Conservation (phyloP, 2,797 vertebrate species). For the Phrynocephalus forsythii region DNA sequence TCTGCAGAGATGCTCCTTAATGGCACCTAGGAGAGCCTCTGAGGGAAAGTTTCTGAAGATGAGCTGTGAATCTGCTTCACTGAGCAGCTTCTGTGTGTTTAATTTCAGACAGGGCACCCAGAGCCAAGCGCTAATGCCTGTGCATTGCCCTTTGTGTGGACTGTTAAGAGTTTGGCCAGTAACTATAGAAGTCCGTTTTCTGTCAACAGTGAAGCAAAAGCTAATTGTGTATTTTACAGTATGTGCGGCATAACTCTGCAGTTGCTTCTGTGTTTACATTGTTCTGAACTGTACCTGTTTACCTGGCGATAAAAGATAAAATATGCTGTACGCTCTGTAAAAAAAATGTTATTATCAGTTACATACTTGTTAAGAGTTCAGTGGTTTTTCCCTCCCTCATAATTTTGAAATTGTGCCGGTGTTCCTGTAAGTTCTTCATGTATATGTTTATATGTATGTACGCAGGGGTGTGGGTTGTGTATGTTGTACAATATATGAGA, state of each 20-base stretch:
- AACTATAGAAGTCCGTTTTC: slow-evolving; percentile 61
- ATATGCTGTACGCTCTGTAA: slow-evolving; percentile 71
- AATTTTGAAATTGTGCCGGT: slow-evolving; percentile 39
- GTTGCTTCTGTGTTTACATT: slow-evolving; percentile 72
- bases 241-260: slow-evolving; percentile 72
- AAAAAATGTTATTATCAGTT: slow-evolving; percentile 61
- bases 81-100: slow-evolving; percentile 48
- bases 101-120: slow-evolving; percentile 44
- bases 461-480: slow-evolving; percentile 61
- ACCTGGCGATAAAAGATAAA: slow-evolving; percentile 61
- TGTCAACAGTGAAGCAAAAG: slow-evolving; percentile 70
- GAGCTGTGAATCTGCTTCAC: slow-evolving; percentile 33
- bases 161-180: slow-evolving; percentile 57
- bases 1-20: slow-evolving; percentile 24
- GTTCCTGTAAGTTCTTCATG: slow-evolving; percentile 57
- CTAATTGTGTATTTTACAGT: slow-evolving; percentile 66
- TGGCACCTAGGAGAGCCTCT: slow-evolving; percentile 5
- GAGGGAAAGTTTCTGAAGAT: slow-evolving; percentile 17
- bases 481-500: slow-evolving; percentile 57
- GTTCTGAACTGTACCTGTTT: slow-evolving; percentile 72
- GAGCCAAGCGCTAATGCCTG: slow-evolving; percentile 54
- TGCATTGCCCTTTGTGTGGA: slow-evolving; percentile 49
- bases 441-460: slow-evolving; percentile 44
- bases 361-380: slow-evolving; percentile 69
- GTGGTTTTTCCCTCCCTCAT: slow-evolving; percentile 58